Conservation (phyloP, 30 jellyfish, hydroid and myxozoan genomes). For the Chrysaora quinquecirrha region DNA sequence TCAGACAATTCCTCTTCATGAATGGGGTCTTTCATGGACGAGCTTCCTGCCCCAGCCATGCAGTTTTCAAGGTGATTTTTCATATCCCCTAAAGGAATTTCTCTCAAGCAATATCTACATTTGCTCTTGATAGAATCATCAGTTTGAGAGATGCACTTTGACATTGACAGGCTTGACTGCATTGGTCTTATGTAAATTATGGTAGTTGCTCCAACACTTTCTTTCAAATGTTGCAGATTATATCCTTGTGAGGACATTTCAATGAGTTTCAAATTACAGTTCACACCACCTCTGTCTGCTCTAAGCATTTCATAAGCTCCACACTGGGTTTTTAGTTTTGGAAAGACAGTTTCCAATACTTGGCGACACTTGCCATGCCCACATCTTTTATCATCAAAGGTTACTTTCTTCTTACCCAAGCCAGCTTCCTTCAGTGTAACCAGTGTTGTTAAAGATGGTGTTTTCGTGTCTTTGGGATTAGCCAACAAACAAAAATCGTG, state of each 20-base stretch:
- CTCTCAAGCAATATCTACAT: conserved; percentile 19
- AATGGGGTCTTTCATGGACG: background rate
- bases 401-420: conserved; percentile 1
- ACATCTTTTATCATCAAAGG: conserved; percentile 4
- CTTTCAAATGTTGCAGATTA: conserved; percentile 16
- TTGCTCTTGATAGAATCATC: conserved; percentile 18
- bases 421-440: conserved; percentile 14
- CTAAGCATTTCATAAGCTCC: conserved; percentile 11
- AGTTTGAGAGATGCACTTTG: conserved; percentile 4
- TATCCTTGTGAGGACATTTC: conserved; percentile 36
- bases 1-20: conserved; percentile 7
- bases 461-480: background rate
- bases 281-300: conserved; percentile 19
- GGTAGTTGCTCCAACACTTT: conserved; percentile 11
- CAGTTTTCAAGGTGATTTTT: conserved; percentile 7
- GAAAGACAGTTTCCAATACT: conserved; percentile 29
- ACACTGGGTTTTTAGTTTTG: conserved; percentile 16
- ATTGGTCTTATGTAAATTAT: conserved; percentile 11
- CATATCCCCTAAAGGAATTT: conserved; percentile 13
- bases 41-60: background rate
- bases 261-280: background rate
- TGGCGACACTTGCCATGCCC: conserved; percentile 18
- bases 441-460: conserved; percentile 10
- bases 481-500: conserved; percentile 37
- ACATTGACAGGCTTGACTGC: conserved; percentile 12